Conservation (phyloP, 2,113 vertebrate species). For the Zosterops japonicus region DNA sequence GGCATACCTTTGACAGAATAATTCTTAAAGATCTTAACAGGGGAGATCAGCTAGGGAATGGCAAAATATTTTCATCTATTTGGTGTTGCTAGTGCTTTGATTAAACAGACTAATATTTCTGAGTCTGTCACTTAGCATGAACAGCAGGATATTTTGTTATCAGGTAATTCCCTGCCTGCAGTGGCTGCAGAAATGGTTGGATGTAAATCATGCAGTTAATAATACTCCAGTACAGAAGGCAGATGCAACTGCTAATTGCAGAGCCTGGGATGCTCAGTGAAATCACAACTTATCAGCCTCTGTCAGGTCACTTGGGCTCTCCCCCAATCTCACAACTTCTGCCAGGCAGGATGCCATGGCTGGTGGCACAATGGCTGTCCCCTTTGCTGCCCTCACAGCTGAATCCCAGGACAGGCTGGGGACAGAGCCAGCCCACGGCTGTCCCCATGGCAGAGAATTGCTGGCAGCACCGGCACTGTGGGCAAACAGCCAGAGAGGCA, state of each 20-base stretch:
- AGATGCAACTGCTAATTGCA: neutral
- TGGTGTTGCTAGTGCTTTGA: conserved; percentile 13
- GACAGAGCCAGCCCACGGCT: neutral
- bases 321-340: neutral
- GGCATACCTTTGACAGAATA: conserved; percentile 7
- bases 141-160: conserved; percentile 56
- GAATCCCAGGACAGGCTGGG: rapidly evolving
- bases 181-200: neutral
- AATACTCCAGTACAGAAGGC: conserved; percentile 1
- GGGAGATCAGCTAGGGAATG: conserved; percentile 18
- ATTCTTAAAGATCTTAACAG: neutral
- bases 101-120: conserved; percentile 55
- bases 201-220: conserved; percentile 42
- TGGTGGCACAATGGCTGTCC: neutral
- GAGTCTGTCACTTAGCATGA: conserved; percentile 44
- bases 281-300: neutral
- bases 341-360: neutral
- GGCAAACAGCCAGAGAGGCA: neutral
- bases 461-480: neutral
- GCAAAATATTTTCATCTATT: conserved; percentile 53
- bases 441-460: rapidly evolving
- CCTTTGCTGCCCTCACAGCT: neutral
- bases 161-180: conserved; percentile 48
- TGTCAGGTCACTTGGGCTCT: neutral
- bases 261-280: neutral